Conservation (phyloP, 2,888 invertebrate genomes). For the Pachydiplax longipennis region DNA sequence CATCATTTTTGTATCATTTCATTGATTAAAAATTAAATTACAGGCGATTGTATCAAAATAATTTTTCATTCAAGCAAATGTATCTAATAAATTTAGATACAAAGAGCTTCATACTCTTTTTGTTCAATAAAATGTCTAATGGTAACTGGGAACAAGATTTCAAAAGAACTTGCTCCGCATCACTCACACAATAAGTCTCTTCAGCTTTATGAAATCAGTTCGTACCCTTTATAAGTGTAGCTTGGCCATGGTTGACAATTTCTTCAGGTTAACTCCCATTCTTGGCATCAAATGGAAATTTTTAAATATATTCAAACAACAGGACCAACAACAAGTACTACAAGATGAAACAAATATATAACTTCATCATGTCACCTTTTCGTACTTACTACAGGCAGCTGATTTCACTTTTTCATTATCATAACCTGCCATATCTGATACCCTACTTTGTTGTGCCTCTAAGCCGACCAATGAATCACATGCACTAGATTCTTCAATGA, state of each 20-base stretch:
- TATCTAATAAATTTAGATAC: conserved; percentile 20
- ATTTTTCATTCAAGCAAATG: background rate
- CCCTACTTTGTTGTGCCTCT: background rate
- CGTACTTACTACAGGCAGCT: background rate
- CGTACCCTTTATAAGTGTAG: background rate
- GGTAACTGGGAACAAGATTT: background rate
- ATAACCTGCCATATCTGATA: background rate
- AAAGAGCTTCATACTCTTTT: conserved; percentile 6
- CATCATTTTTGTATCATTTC: background rate
- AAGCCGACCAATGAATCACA: background rate
- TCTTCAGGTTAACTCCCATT: background rate
- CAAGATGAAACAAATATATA: background rate
- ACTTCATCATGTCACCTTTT: conserved; percentile 42
- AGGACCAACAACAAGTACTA: conserved; percentile 20
- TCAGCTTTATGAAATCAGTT: background rate
- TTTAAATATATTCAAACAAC: background rate
- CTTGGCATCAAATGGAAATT: conserved; percentile 12
- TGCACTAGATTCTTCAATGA: background rate
- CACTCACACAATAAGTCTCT: background rate
- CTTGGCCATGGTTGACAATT: background rate
- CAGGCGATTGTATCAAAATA: conserved; percentile 31
- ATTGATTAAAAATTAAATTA: conserved; percentile 34
- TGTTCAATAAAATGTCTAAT: background rate
- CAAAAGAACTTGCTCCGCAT: background rate
- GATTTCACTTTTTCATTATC: background rate